Base-by-base conservation (phyloP, 2,888 invertebrate genomes). In the Brenthis ino region DNA sequence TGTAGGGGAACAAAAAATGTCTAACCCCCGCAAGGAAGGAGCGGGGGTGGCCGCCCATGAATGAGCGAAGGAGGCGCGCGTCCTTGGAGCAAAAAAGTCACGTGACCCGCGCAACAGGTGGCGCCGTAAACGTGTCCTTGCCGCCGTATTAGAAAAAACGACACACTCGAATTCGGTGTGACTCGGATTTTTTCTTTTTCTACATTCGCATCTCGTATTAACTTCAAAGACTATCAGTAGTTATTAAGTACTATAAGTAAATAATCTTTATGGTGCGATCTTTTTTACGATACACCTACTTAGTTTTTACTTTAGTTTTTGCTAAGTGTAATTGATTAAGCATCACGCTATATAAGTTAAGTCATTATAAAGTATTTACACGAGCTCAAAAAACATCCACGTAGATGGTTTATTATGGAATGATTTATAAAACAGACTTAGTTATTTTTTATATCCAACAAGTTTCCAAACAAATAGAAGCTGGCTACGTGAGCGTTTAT, bases 21-120 rank as follows among this genome's bases (percentile, higher is more conserved):
- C 87, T 85, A 84, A 85, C 87, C 85, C 89, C 86, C 87, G 82
- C 82, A 88, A 89, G 89, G 89, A 88, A 89, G 89, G 89, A 86
- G 88, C 83, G 86, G 88, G 89, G 86, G 82, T 76, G 79, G 77
- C 87, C 91, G 83, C 91, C 91, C 92, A 86, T 93, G 92, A 93
- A 92, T 93, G 92, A 89, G 89, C 89, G 91, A 91, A 91, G 91
- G 92, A 89, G 91, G 89, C 86, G 85, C 84, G 86, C 90, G 91
- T 92, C 91, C 92, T 92, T 93, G 89, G 84, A 89, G 90, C 90
- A 92, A 93, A 93, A 93, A 93, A 91, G 92, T 91, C 91, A 92
- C 91, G 91, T 92, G 92, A 90, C 89, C 86, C 81, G 81, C 80
- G 85, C 92, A 93, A 93, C 92, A 93, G 92, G 92, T 93, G 91